These are phyloP conservation scores for Hippocampus abdominalis DNA, from an alignment of 2,113 vertebrate species.

Conservation along the genomic window DNA sequence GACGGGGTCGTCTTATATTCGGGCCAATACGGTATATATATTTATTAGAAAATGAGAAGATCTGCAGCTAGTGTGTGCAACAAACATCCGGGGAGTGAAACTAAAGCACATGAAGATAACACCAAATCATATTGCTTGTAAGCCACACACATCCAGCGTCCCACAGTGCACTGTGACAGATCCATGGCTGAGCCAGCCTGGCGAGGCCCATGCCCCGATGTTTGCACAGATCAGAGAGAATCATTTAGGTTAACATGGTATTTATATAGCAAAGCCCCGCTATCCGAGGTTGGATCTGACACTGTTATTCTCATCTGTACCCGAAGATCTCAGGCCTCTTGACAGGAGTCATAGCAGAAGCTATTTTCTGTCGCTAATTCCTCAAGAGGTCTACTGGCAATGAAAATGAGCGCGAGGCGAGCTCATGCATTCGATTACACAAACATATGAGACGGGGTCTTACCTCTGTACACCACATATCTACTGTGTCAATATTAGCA, in stretches of 20 bases:
- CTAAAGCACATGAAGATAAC: constrained; percentile 57
- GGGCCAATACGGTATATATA: no score
- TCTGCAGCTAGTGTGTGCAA: constrained; percentile 25
- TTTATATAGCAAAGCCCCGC: constrained; percentile 74
- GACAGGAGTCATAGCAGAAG: constrained; percentile 66
- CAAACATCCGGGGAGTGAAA: constrained; percentile 52
- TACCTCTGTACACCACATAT: neutral
- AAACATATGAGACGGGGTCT: constrained; percentile 8
- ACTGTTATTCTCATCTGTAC: constrained; percentile 70
- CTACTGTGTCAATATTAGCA: constrained; percentile 18
- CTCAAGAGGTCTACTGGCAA: constrained; percentile 73
- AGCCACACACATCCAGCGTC: constrained; percentile 53
- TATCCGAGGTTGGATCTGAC: constrained; percentile 75
- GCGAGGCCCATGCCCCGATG: constrained; percentile 65
- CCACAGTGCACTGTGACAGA: constrained; percentile 62
- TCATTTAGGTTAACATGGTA: constrained; percentile 76
- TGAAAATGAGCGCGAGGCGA: constrained; percentile 76
- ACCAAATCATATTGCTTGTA: constrained; percentile 48
- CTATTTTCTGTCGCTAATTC: constrained; percentile 77
- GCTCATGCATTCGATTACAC: constrained; percentile 44
- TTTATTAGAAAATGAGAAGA: constrained; percentile 9
- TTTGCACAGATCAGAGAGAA: constrained; percentile 77
- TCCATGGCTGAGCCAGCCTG: constrained; percentile 64
- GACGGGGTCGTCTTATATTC: no score
- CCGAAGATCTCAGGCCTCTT: constrained; percentile 62